phyloP scores from a whole-genome alignment of 2,888 invertebrate genomes.

The Dolomedes plantarius region DNA sequence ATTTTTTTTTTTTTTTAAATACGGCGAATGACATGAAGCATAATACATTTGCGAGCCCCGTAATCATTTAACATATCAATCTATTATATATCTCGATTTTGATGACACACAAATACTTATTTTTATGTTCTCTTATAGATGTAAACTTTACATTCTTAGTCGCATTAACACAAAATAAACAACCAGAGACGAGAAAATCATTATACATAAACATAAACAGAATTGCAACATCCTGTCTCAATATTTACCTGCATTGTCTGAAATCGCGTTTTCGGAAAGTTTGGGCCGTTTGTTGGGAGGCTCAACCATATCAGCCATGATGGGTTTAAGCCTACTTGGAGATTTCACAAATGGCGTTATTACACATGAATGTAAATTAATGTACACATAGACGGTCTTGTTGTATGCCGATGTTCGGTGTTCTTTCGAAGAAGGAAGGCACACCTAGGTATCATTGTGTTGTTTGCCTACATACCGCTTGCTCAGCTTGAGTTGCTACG shows the following conservation, averaged over 20 bases:
- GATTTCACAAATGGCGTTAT: conserved; percentile 11
- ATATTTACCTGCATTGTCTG: conserved; percentile 73
- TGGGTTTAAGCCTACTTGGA: conserved; percentile 18
- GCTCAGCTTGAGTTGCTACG: conserved; percentile 52
- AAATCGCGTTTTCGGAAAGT: conserved; percentile 73
- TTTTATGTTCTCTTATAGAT: too few species aligned
- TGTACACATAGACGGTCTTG: conserved; percentile 34
- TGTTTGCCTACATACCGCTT: conserved; percentile 36
- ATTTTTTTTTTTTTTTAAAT: too few species aligned
- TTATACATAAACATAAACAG: background rate
- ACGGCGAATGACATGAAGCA: too few species aligned
- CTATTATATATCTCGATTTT: too few species aligned
- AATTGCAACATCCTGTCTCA: background rate
- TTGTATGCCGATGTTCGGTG: conserved; percentile 61
- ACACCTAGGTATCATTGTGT: conserved; percentile 55
- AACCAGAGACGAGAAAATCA: too few species aligned
- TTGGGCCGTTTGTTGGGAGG: conserved; percentile 77
- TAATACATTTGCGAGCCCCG: too few species aligned
- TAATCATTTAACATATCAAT: too few species aligned
- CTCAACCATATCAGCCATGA: conserved; percentile 77
- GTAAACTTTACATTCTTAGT: too few species aligned
- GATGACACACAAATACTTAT: too few species aligned
- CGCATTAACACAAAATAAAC: too few species aligned
- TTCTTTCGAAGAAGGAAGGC: conserved; percentile 53
- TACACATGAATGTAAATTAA: conserved; percentile 18